Conservation (phyloP, 2,888 invertebrate species). For the Cantharis rustica region DNA sequence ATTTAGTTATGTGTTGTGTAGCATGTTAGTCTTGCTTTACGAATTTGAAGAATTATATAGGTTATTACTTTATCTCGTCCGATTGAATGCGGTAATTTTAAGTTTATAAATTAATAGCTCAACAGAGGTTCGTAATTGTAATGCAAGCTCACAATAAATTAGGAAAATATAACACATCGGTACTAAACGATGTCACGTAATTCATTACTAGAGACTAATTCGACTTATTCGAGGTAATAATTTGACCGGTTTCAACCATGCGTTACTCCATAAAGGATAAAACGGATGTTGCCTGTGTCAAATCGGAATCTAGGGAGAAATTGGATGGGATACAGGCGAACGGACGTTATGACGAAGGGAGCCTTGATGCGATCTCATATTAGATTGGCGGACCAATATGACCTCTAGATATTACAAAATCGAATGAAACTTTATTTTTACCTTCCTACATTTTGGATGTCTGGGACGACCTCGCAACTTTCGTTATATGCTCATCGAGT, state of each 20-base stretch:
- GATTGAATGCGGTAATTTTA: background rate
- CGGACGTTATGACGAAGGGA: slow-evolving; percentile 31
- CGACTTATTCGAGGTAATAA: slow-evolving; percentile 27
- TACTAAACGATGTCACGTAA: slow-evolving; percentile 19
- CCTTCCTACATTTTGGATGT: slow-evolving; percentile 13
- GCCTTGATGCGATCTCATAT: slow-evolving; percentile 35
- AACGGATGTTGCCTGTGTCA: slow-evolving; percentile 36
- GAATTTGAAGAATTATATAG: slow-evolving; percentile 12
- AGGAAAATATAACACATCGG: slow-evolving; percentile 10
- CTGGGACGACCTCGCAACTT: slow-evolving; percentile 12
- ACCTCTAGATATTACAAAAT: slow-evolving; percentile 30
- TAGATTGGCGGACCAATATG: slow-evolving; percentile 40
- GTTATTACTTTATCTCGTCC: slow-evolving; percentile 18
- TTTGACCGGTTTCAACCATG: slow-evolving; percentile 27
- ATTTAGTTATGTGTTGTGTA: slow-evolving; percentile 28
- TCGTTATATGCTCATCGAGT: slow-evolving; percentile 10
- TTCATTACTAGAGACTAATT: slow-evolving; percentile 28
- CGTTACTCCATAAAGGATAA: slow-evolving; percentile 29
- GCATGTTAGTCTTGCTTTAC: slow-evolving; percentile 17
- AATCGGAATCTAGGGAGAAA: slow-evolving; percentile 36
- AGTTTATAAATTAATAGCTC: slow-evolving; percentile 10
- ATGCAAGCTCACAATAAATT: background rate
- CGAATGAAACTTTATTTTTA: slow-evolving; percentile 29
- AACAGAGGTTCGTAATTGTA: background rate
- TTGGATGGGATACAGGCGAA: slow-evolving; percentile 33